phyloP scores from a whole-genome alignment of 2,797 vertebrate genomes.

The Lacerta agilis region DNA sequence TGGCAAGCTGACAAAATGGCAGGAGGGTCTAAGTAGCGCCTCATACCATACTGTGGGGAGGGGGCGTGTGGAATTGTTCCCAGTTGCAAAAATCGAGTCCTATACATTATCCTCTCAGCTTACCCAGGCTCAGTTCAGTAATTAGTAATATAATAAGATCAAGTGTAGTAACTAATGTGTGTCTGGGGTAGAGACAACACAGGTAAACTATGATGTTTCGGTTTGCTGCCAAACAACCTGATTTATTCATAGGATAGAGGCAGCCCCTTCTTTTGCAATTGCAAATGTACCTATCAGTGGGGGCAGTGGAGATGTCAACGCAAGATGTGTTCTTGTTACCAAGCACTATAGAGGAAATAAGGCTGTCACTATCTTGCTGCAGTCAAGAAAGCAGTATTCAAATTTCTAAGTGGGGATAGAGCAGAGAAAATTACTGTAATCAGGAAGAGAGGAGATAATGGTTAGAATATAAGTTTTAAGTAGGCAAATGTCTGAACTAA shows the following conservation, averaged over 20 bases:
- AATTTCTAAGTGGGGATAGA: neutral
- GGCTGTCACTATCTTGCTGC: neutral
- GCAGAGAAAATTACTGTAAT: conserved; percentile 4
- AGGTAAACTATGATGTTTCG: neutral
- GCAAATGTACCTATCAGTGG: neutral
- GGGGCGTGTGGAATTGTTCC: neutral
- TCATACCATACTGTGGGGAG: no score
- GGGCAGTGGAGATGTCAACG: neutral
- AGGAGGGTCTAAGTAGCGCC: no score
- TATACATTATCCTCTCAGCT: neutral
- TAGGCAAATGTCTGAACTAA: neutral
- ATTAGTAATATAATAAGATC: neutral
- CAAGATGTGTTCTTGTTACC: neutral
- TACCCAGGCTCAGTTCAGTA: neutral
- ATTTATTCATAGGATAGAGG: neutral
- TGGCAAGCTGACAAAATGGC: no score
- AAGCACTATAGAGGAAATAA: neutral
- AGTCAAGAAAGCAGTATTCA: conserved; percentile 4
- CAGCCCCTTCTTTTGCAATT: neutral
- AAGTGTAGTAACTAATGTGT: neutral
- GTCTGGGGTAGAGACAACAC: neutral
- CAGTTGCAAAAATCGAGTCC: neutral
- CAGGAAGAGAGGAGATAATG: neutral
- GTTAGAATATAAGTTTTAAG: neutral
- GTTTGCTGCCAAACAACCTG: neutral